These are phyloP conservation scores for Trichonephila inaurata DNA, from an alignment of 1,140 invertebrate genomes.

Conservation along the genomic window DNA sequence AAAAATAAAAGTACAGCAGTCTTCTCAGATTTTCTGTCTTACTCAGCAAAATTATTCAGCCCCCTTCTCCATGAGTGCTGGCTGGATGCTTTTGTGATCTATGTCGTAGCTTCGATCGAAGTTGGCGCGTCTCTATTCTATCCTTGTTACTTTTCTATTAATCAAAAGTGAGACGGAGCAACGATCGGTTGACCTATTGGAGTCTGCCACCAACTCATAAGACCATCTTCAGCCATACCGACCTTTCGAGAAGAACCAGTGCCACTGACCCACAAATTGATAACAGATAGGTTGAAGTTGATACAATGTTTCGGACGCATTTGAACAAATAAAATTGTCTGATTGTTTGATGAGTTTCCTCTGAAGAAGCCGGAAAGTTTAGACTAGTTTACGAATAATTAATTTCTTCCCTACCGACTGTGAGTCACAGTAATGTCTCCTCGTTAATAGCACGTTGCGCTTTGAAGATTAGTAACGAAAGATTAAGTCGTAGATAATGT, in stretches of 20 bases:
- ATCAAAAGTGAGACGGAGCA: slow-evolving; percentile 46
- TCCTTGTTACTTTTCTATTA: slow-evolving; percentile 52
- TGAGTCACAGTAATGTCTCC: too few species aligned
- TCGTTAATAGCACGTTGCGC: too few species aligned
- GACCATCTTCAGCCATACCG: neutral
- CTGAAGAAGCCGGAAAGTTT: neutral
- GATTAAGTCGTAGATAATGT: too few species aligned
- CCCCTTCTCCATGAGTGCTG: neutral
- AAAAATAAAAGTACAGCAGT: slow-evolving; percentile 8
- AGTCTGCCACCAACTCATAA: neutral
- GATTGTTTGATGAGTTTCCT: neutral
- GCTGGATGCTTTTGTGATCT: slow-evolving; percentile 27
- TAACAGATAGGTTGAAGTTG: neutral
- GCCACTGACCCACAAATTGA: slow-evolving; percentile 18
- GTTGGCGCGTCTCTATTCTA: slow-evolving; percentile 13
- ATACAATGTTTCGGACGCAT: neutral
- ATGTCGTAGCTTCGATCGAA: slow-evolving; percentile 53
- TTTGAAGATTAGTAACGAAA: too few species aligned
- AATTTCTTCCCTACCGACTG: too few species aligned
- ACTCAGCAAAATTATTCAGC: slow-evolving; percentile 43
- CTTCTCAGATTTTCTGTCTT: neutral
- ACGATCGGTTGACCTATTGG: slow-evolving; percentile 41
- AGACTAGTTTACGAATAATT: neutral
- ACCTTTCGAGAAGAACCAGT: neutral
- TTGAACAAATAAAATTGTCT: neutral